phyloP scores from a whole-genome alignment of 1,140 invertebrate species.

The Tigriopus japonicus region DNA sequence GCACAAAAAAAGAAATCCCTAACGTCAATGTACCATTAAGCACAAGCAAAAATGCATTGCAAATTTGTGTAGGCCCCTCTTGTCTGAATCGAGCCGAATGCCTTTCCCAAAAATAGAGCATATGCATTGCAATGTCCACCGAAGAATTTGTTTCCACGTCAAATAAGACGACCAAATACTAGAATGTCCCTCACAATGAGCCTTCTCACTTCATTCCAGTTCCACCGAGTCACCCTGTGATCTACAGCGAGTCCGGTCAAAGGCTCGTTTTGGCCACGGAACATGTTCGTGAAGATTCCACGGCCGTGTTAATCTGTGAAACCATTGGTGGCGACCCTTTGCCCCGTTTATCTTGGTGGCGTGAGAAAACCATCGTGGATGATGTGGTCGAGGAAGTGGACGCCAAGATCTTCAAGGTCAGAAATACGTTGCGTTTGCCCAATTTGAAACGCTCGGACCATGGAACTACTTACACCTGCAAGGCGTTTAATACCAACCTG shows the following conservation, averaged over 20 bases:
- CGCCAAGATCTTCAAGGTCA: neutral
- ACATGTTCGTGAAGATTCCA: constrained; percentile 3
- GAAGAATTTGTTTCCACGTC: no score
- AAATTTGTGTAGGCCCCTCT: no score
- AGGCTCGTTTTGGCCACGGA: neutral
- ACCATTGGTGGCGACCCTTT: constrained; percentile 4
- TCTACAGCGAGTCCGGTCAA: neutral
- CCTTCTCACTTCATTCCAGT: neutral
- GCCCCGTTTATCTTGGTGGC: constrained; percentile 1
- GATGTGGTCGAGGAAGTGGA: constrained; percentile 8
- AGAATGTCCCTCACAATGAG: no score
- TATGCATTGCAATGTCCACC: no score
- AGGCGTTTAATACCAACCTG: constrained; percentile 63
- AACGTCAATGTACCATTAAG: no score
- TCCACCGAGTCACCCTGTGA: neutral
- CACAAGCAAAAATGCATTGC: no score
- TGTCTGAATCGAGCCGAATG: no score
- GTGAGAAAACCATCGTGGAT: neutral
- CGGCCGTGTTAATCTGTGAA: neutral
- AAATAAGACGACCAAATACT: no score
- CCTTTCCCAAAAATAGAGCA: no score
- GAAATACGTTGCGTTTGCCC: constrained; percentile 40
- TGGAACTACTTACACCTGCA: constrained; percentile 62
- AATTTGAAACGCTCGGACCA: constrained; percentile 49
- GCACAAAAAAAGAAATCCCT: no score